Evolutionary conservation across 2,113 vertebrate genomes (phyloP), one percentile per base, ranked within the genome.

Genomic region (Syngnathus typhle): DNA sequence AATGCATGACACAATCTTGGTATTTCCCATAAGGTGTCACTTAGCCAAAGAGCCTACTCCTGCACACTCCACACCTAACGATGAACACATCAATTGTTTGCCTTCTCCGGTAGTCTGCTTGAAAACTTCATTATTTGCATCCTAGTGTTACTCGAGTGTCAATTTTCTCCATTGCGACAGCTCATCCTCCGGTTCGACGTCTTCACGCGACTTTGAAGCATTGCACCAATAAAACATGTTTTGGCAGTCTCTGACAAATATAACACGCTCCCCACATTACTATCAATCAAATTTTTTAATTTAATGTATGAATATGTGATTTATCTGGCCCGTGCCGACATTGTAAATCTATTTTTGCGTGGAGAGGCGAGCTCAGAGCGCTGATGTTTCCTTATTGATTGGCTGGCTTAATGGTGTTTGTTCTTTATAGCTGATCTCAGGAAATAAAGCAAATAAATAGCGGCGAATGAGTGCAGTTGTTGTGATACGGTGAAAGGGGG

Each of bases 281-380:
- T 83, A 91, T 91, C 85, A 89, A 90, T 92, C 90, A 87, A 60
- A 63, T 85, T 84, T 90, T 91, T 91, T 90, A 92, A 92, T 92
- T 90, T 91, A 89, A 88, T 81, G 75, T 89, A 90, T 91, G 88
- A 92, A 90, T 90, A 91, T 91, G 73, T 92, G 90, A 92, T 91
- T 92, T 91, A 92, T 91, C 85, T 84, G 76, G 74, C 82, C 66
- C 79, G 56, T 82, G 77, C 87, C 75, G 77, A 75, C 69, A 77
- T 77, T 84, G 91, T 91, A 90, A 91, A 92, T 92, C 90, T 90
- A 87, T 87, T 88, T 32, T 84, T 84, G 83, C 65, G 23, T 79
- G 78, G 71, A 65, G 67, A 61, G 65, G 72, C 83, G 73, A 85
- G 75, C 16, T 79, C 81, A 84, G 77, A 82, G 76, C 64, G 70